phyloP scores from a whole-genome alignment of 2,888 invertebrate species.

The Nomada goodeniana region DNA sequence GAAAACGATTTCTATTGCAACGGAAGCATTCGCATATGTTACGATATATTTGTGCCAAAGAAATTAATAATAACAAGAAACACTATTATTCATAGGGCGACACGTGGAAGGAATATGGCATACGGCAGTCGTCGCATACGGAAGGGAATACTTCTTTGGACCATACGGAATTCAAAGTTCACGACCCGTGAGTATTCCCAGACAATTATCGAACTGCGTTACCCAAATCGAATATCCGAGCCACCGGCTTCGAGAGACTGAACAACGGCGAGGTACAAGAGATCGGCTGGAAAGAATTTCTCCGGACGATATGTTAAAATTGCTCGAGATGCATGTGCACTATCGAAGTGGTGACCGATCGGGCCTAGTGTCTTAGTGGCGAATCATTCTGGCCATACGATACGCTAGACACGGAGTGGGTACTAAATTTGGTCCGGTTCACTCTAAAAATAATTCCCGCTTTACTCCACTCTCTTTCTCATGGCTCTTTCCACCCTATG shows the following conservation, averaged over 20 bases:
- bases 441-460: slow-evolving; percentile 80
- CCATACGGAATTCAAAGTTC: slow-evolving; percentile 92
- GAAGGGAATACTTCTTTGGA: slow-evolving; percentile 95
- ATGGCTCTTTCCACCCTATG: slow-evolving; percentile 69
- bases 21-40: background rate
- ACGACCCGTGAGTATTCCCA: slow-evolving; percentile 89
- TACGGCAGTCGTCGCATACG: slow-evolving; percentile 95
- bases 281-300: background rate
- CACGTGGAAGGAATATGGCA: slow-evolving; percentile 97
- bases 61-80: background rate
- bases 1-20: no score
- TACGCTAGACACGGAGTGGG: slow-evolving; percentile 78
- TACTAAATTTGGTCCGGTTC: slow-evolving; percentile 83
- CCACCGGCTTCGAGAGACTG: no score
- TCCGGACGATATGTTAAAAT: background rate
- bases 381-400: slow-evolving; percentile 78
- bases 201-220: background rate
- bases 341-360: slow-evolving; percentile 53
- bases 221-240: no score
- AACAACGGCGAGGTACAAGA: no score
- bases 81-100: slow-evolving; percentile 87
- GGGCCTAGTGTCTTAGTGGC: slow-evolving; percentile 66
- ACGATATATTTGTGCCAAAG: background rate
- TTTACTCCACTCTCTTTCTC: slow-evolving; percentile 64
- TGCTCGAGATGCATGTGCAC: slow-evolving; percentile 31